Evolutionary conservation across 2,888 invertebrate species (phyloP), one percentile per base, ranked within the genome.

Genomic region (Odontocerum albicorne): DNA sequence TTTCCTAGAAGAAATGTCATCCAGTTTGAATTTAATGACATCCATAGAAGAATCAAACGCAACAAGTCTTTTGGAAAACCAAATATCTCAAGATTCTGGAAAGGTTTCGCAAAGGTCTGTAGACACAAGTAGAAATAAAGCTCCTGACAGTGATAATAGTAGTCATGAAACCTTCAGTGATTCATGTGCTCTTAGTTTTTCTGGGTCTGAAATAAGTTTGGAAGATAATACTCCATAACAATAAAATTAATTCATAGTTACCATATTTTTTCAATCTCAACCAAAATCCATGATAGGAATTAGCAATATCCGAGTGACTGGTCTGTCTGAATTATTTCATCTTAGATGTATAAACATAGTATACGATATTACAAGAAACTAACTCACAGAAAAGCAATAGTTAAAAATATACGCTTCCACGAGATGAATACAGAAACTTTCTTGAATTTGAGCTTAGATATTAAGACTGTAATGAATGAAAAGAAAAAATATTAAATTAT

Each of bases 1-100:
- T 75, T 90, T 90, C 77, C 81, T 90, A 65, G 86, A 89, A 72
- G 85, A 86, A 66, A 72, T 87, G 65, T 73, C 77, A 69, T 72
- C 55, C 27, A 52, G 43, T 45, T 21, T 35, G 15, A 54, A 53
- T 47, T 21, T 45, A 7, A 21, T 46, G 2, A 35, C 57, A 10
- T 55, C 60, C 15, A 35, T 52, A 8, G 60, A 60, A 40, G 60
- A 57, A 20, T 35, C 42, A 12, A 51, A 33, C 19, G 19, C 44
- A 7, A 55, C 50, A 17, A 51, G 56, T 33, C 17, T 35, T 31
- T 42, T 55, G 21, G 57, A 55, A 22, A 55, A 57, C 39, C 57
- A 57, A 27, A 33, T 50, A 36, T 60, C 60, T 16, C 57, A 55
- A 49, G 60, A 60, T 44, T 57, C 57, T 16, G 57, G 55, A 20